A percentile compares a stretch with the other conserved stretches of the same genome.
Evolutionary conservation across 2,888 invertebrate genomes (phyloP).

Genomic region (Euspilapteryx auroguttella): DNA sequence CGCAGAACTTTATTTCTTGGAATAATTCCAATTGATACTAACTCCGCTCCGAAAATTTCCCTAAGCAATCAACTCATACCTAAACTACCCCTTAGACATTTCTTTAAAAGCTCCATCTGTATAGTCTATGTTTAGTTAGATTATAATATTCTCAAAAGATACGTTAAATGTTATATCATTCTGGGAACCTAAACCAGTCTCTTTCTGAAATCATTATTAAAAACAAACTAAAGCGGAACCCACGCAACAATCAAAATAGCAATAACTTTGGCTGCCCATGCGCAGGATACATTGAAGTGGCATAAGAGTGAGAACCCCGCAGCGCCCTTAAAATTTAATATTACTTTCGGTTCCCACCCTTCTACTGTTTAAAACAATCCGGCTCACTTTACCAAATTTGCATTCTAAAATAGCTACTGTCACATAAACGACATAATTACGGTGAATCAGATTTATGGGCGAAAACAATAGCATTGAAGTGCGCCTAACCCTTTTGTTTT

Average conservation of each 20-base stretch:
- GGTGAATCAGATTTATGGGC: constrained; percentile 50
- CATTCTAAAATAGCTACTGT: constrained; percentile 52
- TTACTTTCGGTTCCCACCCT: constrained; percentile 37
- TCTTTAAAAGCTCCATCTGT: too few relatives aligned
- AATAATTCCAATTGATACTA: too few relatives aligned
- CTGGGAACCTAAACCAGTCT: too few relatives aligned
- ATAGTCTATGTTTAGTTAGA: too few relatives aligned
- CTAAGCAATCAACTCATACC: too few relatives aligned
- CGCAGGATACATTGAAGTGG: constrained; percentile 23
- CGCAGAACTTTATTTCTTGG: too few relatives aligned
- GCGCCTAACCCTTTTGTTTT: constrained; percentile 40
- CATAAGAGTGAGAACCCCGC: constrained; percentile 33
- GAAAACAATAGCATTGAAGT: constrained; percentile 38
- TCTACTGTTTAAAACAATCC: constrained; percentile 23
- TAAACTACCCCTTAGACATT: too few relatives aligned
- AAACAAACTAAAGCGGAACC: background rate
- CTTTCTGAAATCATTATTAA: too few relatives aligned
- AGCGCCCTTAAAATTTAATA: too few relatives aligned
- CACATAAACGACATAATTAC: constrained; percentile 53
- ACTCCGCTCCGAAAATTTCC: too few relatives aligned
- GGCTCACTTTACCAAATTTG: constrained; percentile 29
- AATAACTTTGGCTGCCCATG: constrained; percentile 1
- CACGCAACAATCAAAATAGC: background rate
- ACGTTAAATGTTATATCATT: too few relatives aligned
- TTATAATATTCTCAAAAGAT: too few relatives aligned